These are phyloP conservation scores for Amphiura filiformis DNA, from an alignment of 35 echinoderm and acorn worm species.

Conservation along the genomic window DNA sequence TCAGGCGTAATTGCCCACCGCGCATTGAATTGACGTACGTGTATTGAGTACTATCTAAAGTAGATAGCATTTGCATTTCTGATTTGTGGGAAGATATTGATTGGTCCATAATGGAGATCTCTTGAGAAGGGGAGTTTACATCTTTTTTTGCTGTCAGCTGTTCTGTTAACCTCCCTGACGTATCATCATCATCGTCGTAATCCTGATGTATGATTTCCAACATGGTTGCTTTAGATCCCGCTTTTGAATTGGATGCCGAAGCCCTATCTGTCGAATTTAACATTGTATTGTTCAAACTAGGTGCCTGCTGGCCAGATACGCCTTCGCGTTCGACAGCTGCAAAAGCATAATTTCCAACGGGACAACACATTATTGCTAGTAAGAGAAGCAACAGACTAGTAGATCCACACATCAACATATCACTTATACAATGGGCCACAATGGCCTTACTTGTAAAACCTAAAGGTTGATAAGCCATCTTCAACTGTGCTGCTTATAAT, in stretches of 20 bases:
- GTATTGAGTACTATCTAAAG: not conserved
- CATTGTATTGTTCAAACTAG: not conserved
- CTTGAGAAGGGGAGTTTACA: not conserved
- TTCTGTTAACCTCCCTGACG: not conserved
- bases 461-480: not conserved
- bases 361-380: not conserved
- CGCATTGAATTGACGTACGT: not conserved
- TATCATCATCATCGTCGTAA: not conserved
- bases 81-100: conserved; percentile 3
- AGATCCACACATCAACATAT: not conserved
- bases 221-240: not conserved
- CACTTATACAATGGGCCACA: not conserved
- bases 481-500: not conserved
- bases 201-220: not conserved
- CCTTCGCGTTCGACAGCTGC: not conserved
- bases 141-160: not conserved
- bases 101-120: not conserved
- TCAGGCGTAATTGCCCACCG: not conserved
- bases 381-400: not conserved
- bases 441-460: not conserved
- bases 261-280: not conserved
- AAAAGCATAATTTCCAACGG: conserved; percentile 6
- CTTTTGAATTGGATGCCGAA: not conserved
- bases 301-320: not conserved
- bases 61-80: not conserved